Evolutionary conservation across 2,888 invertebrate genomes (phyloP).

Genomic region (Nomada fabriciana): DNA sequence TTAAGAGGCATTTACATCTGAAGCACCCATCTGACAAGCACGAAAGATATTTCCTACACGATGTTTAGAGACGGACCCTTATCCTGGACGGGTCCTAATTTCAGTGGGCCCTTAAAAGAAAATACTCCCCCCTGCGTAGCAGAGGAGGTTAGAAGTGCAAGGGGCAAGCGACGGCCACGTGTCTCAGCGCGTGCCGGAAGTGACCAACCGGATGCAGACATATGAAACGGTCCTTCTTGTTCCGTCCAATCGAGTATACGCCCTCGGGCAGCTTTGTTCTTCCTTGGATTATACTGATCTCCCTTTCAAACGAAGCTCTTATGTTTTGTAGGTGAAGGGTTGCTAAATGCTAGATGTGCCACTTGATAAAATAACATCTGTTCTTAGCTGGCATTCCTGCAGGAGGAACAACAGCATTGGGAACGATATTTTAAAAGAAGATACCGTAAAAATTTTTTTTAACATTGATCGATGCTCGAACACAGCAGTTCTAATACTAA

Average conservation of each 20-base stretch:
- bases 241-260: slow-evolving; percentile 59
- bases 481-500: too few species aligned
- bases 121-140: slow-evolving; percentile 58
- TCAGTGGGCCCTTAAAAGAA: slow-evolving; percentile 66
- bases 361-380: slow-evolving; percentile 66
- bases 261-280: slow-evolving; percentile 74
- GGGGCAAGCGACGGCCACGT: slow-evolving; percentile 78
- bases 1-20: slow-evolving; percentile 45
- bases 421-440: neutral
- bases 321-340: slow-evolving; percentile 60
- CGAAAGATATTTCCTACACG: slow-evolving; percentile 63
- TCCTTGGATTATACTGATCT: slow-evolving; percentile 75
- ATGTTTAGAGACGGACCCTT: slow-evolving; percentile 68
- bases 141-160: slow-evolving; percentile 62
- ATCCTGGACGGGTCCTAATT: slow-evolving; percentile 67
- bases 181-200: slow-evolving; percentile 84
- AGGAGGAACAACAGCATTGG: neutral
- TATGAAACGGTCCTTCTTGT: slow-evolving; percentile 78
- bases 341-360: slow-evolving; percentile 59
- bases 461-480: too few species aligned
- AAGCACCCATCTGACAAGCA: slow-evolving; percentile 39
- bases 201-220: slow-evolving; percentile 84
- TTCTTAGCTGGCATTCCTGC: slow-evolving; percentile 53
- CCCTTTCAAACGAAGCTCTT: slow-evolving; percentile 48
- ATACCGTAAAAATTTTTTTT: neutral